These are phyloP conservation scores for Autographa gamma DNA, from an alignment of 2,888 invertebrate species.

Conservation along the genomic window DNA sequence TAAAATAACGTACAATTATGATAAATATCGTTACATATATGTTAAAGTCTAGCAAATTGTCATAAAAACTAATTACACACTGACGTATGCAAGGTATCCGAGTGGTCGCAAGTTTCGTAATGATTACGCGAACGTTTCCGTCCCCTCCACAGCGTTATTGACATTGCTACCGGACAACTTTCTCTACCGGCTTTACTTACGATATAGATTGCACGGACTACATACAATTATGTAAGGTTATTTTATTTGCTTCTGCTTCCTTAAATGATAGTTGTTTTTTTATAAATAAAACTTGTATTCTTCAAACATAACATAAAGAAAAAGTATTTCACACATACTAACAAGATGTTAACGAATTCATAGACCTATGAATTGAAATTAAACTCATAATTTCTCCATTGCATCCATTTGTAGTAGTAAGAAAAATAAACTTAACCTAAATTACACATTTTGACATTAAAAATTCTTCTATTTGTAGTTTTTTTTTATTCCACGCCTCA, in stretches of 20 bases:
- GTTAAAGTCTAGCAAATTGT: background rate
- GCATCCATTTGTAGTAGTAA: no score
- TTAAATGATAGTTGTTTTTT: background rate
- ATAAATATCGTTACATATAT: no score
- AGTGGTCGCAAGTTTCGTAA: constrained; percentile 60
- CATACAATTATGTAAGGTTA: constrained; percentile 45
- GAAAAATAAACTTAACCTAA: no score
- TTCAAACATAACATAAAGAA: no score
- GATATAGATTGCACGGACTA: constrained; percentile 36
- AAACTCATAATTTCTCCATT: no score
- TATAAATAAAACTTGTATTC: background rate
- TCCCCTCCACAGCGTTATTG: constrained; percentile 58
- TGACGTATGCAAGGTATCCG: constrained; percentile 32
- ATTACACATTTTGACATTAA: no score
- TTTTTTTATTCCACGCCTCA: no score
- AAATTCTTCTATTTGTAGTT: no score
- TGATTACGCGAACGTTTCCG: constrained; percentile 65
- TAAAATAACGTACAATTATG: no score
- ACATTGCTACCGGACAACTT: constrained; percentile 66
- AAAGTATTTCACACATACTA: no score
- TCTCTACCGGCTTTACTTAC: constrained; percentile 52
- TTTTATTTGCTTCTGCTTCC: constrained; percentile 17
- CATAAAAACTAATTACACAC: constrained; percentile 30
- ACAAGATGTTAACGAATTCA: no score
- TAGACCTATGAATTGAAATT: no score